Conservation (phyloP, 2,113 vertebrate species). For the Gasterosteus nipponicus region DNA sequence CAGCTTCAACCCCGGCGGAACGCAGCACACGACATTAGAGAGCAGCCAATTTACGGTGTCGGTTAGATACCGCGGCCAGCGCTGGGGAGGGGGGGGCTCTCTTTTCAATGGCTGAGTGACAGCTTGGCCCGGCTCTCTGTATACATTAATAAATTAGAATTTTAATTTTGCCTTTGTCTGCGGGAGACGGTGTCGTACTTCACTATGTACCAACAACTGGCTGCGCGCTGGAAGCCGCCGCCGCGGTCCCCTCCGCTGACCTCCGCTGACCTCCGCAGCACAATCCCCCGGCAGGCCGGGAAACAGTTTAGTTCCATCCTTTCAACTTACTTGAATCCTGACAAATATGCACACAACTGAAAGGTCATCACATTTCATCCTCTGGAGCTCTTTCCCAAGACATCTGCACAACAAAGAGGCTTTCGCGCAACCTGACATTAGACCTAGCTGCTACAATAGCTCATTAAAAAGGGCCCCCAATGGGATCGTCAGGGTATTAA, state of each 20-base stretch:
- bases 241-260: constrained; percentile 87
- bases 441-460: constrained; percentile 85
- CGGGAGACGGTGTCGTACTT: constrained; percentile 88
- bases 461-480: constrained; percentile 90
- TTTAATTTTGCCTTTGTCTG: constrained; percentile 96
- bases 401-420: constrained; percentile 92
- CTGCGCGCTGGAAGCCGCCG: constrained; percentile 88
- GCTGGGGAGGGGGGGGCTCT: constrained; percentile 74
- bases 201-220: constrained; percentile 93
- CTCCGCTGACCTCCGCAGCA: constrained; percentile 90
- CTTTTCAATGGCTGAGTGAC: constrained; percentile 95
- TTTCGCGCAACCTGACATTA: constrained; percentile 89
- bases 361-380: constrained; percentile 97
- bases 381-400: constrained; percentile 89
- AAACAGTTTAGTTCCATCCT: constrained; percentile 95
- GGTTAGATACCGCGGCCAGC: constrained; percentile 68
- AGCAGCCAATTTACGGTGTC: constrained; percentile 67
- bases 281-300: constrained; percentile 90
- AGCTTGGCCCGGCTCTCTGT: constrained; percentile 92
- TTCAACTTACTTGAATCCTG: constrained; percentile 96
- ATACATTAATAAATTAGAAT: constrained; percentile 99
- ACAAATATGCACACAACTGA: constrained; percentile 96
- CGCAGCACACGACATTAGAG: constrained; percentile 62
- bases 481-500: constrained; percentile 83
- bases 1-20: constrained; percentile 53